Conservation (phyloP, 2,888 invertebrate species). For the Proisotoma minuta region DNA sequence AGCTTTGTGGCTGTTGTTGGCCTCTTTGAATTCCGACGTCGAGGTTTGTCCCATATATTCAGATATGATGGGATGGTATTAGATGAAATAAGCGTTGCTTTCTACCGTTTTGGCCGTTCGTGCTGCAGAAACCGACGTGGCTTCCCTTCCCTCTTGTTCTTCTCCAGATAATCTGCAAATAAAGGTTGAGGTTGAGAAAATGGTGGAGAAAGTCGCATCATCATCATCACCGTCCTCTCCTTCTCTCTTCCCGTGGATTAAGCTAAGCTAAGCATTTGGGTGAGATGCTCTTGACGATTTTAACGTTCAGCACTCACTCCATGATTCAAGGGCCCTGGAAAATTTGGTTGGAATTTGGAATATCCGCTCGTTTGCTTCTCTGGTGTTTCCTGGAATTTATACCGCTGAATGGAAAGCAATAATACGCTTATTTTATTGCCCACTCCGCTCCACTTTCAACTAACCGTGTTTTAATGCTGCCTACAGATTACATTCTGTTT, state of each 20-base stretch:
- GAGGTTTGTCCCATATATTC: too few relatives aligned
- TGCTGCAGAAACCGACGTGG: neutral
- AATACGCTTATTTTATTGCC: too few relatives aligned
- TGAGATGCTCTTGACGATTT: neutral
- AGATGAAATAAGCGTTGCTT: too few relatives aligned
- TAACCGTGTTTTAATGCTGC: too few relatives aligned
- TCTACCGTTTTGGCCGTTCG: too few relatives aligned
- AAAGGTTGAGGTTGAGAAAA: neutral
- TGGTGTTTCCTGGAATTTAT: neutral
- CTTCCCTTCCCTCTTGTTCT: neutral
- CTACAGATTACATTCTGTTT: too few relatives aligned
- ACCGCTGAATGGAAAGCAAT: too few relatives aligned
- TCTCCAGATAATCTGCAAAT: neutral
- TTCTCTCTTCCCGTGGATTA: neutral
- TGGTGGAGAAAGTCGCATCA: constrained; percentile 5
- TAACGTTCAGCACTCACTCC: constrained; percentile 1
- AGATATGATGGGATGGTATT: too few relatives aligned
- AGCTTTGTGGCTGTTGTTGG: too few relatives aligned
- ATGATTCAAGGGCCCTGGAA: neutral
- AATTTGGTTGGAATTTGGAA: neutral
- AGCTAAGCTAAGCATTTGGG: neutral
- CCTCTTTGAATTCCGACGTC: too few relatives aligned
- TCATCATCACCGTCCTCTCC: neutral
- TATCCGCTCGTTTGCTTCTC: neutral
- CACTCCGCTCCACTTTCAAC: too few relatives aligned